Evolutionary conservation across 2,113 vertebrate species (phyloP), one percentile per base, ranked within the genome.

Genomic region (Heliornis fulica): DNA sequence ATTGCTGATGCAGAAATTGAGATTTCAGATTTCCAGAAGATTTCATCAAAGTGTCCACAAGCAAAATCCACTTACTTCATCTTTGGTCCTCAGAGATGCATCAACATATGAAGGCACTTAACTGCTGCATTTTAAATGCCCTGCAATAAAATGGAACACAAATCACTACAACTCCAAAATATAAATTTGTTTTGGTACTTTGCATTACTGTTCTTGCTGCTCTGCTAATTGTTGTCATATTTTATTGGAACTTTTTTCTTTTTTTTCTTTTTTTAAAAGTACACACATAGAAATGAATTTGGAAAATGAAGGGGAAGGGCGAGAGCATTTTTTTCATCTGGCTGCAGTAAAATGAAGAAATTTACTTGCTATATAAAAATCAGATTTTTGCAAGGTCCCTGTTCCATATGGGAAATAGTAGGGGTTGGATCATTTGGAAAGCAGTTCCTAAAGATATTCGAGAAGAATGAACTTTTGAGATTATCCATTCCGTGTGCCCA

Each of bases 91-190:
- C 74, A 76, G 83, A 95, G 89, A 91, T 71, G 46, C 83, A 92
- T 91, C 91, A 87, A 89, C 51, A 56, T 71, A 79, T 79, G 92
- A 94, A 92, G 74, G 65, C 83, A 93, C 50, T 96, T 90, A 96
- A 93, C 84, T 94, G 93, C 83, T 81, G 68, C 16, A 89, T 89
- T 93, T 97, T 87, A 94, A 95, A 89, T 41, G 31, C 43, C 76
- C 60, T 64, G 51, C 46, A 17, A n/a, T 89, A 85, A 93, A 95
- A 97, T 0, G 4, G 83, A 89, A 51, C 69, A 81, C 83, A 94
- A 94, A 95, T 92, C 91, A 78, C 66, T 87, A 75, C 56, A 29
- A 87, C 54, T 71, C 53, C 64, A 81, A 89, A 94, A 84, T 29
- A 63, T 68, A 75, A 69, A 94, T 87, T 43, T 82, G 64, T 88